A percentile compares a stretch with the other conserved stretches of the same genome.
These are phyloP conservation scores for Drosophila aldrichi DNA, from an alignment of 2,888 invertebrate genomes.

Conservation along the genomic window DNA sequence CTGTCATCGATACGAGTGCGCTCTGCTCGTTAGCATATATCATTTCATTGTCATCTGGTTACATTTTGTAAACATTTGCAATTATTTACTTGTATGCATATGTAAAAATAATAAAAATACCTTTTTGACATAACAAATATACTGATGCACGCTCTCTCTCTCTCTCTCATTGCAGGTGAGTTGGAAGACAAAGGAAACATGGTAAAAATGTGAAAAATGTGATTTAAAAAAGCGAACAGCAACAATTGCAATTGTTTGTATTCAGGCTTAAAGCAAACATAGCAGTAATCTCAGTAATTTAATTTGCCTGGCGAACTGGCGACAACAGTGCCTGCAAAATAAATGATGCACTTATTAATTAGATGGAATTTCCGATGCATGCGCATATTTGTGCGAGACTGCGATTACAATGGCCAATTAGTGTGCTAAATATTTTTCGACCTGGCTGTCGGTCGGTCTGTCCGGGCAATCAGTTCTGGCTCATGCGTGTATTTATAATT, in stretches of 20 bases:
- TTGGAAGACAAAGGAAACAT: conserved; percentile 21
- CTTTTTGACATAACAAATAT: conserved; percentile 32
- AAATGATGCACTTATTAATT: conserved; percentile 52
- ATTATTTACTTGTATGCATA: conserved; percentile 34
- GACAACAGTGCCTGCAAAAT: conserved; percentile 24
- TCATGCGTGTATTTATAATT: conserved; percentile 63
- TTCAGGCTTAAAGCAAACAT: conserved; percentile 39
- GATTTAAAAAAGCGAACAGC: conserved; percentile 21
- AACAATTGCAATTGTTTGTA: conserved; percentile 46
- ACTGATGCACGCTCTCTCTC: conserved; percentile 13
- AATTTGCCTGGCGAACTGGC: conserved; percentile 32
- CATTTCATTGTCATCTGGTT: conserved; percentile 50
- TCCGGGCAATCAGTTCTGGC: conserved; percentile 24
- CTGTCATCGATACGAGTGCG: conserved; percentile 40
- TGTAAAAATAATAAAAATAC: not conserved
- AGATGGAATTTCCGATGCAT: conserved; percentile 19
- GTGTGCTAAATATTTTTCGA: conserved; percentile 25
- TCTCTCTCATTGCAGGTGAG: conserved; percentile 69
- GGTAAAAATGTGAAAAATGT: not conserved
- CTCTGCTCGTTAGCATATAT: conserved; percentile 42
- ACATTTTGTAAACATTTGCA: conserved; percentile 25
- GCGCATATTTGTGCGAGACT: conserved; percentile 21
- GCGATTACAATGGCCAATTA: conserved; percentile 49
- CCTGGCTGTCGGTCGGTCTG: conserved; percentile 12
- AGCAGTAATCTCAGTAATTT: conserved; percentile 35